Evolutionary conservation across 2,888 invertebrate species (phyloP), one percentile per base, ranked within the genome.

Genomic region (Agriopis aurantiaria): DNA sequence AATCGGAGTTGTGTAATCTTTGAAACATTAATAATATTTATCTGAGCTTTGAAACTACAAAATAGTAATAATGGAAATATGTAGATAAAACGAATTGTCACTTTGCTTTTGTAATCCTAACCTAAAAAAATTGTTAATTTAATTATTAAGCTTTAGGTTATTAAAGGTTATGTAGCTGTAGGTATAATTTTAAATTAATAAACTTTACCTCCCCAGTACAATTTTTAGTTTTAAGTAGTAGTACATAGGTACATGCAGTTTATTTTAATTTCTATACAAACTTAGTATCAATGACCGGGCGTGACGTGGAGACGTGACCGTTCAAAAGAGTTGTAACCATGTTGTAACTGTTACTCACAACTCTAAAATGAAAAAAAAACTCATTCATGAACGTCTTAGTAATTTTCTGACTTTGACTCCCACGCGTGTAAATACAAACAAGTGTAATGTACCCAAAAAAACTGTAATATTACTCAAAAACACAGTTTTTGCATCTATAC

Each of bases 341-440:
- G 65, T 68, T 58, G 23, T 53, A 51, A 61, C 52, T 56, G 64
- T 61, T 65, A 71, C 68, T 74, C 46, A 63, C 70, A 74, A 65
- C 17, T 52, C 51, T 12, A 17, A 2, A 60, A 23, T 14, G 17
- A 7, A 10, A n/a, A 6, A 74, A 71, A 72, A 69, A 70, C 57
- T 68, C 72, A 76, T 76, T 76, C 73, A 75, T 71, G 73, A 75
- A 72, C 33, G 23, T n/a, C 49, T 58, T 49, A 61, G 51, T 53
- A 62, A 57, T 69, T 23, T 61, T 62, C 62, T 66, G 60, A 72
- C 71, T 70, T 68, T 61, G 63, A 61, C 75, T 76, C 76, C 73
- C 76, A 76, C 76, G 73, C 68, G 57, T 65, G 64, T 71, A 71
- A 65, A 69, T 65, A 72, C 70, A 74, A 75, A 72, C 73, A 71